These are phyloP conservation scores for Magallana gigas DNA, from an alignment of 1,140 invertebrate genomes.

Conservation along the genomic window DNA sequence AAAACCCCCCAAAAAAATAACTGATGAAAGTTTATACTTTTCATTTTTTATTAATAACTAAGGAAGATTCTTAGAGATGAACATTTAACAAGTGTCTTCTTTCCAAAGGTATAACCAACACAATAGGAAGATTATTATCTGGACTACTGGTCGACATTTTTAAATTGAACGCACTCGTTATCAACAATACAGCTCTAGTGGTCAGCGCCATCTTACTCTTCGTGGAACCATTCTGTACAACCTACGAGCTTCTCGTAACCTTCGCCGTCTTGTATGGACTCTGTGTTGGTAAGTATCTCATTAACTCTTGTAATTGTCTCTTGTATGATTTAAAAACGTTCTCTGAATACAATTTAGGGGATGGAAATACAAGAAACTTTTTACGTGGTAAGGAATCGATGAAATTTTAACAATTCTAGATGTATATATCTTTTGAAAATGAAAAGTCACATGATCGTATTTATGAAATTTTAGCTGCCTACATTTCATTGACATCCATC, in stretches of 20 bases:
- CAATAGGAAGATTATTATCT: slow-evolving; percentile 81
- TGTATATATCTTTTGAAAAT: too few relatives aligned
- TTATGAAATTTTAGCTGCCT: slow-evolving; percentile 85
- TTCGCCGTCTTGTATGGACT: slow-evolving; percentile 96
- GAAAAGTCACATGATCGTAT: too few relatives aligned
- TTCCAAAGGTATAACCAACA: slow-evolving; percentile 79
- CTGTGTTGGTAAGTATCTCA: slow-evolving; percentile 91
- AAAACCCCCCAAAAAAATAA: background rate
- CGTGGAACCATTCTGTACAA: slow-evolving; percentile 90
- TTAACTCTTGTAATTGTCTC: too few relatives aligned
- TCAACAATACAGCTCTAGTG: slow-evolving; percentile 96
- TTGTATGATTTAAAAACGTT: too few relatives aligned
- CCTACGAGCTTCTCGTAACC: slow-evolving; percentile 87
- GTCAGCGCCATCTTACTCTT: slow-evolving; percentile 92
- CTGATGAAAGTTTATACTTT: too few relatives aligned
- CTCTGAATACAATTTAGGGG: too few relatives aligned
- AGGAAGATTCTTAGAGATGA: too few relatives aligned
- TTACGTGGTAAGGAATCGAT: too few relatives aligned
- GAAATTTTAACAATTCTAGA: too few relatives aligned
- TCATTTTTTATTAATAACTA: too few relatives aligned
- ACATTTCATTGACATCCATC: slow-evolving; percentile 98
- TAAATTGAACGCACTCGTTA: slow-evolving; percentile 91
- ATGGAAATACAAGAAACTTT: too few relatives aligned
- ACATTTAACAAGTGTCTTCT: background rate
- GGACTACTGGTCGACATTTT: slow-evolving; percentile 81